A percentile compares a stretch with the other conserved stretches of the same genome.
Evolutionary conservation across 2,113 vertebrate species (phyloP).

Genomic region (Coregonus clupeaformis): DNA sequence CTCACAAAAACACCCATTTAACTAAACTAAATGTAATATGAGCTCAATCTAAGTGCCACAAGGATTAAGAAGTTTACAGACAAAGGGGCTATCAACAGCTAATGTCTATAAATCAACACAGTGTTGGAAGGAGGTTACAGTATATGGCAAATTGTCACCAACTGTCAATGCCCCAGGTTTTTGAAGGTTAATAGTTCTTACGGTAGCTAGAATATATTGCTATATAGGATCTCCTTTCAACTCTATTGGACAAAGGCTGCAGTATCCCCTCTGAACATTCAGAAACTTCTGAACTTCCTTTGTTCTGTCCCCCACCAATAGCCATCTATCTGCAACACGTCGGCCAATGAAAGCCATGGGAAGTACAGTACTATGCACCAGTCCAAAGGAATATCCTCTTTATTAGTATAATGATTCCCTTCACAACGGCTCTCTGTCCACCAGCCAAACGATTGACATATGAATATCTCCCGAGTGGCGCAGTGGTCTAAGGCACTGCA

Average conservation of each 20-base stretch:
- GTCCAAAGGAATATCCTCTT: slow-evolving; percentile 26
- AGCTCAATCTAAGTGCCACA: slow-evolving; percentile 30
- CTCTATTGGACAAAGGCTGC: slow-evolving; percentile 27
- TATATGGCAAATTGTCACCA: slow-evolving; percentile 52
- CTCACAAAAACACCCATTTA: slow-evolving; percentile 59
- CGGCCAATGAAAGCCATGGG: slow-evolving; percentile 26
- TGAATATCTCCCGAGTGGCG: too few relatives aligned
- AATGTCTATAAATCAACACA: slow-evolving; percentile 44
- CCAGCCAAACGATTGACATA: slow-evolving; percentile 27
- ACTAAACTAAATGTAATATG: slow-evolving; percentile 49
- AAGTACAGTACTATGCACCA: slow-evolving; percentile 26
- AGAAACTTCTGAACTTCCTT: too few relatives aligned
- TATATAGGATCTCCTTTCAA: not conserved
- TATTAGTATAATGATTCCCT: slow-evolving; percentile 8
- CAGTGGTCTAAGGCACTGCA: too few relatives aligned
- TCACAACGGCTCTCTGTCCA: slow-evolving; percentile 13
- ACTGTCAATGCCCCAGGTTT: slow-evolving; percentile 41
- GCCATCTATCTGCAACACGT: slow-evolving; percentile 33
- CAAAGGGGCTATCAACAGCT: slow-evolving; percentile 47
- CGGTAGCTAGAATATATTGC: not conserved
- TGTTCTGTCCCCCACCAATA: slow-evolving; percentile 24
- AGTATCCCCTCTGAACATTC: slow-evolving; percentile 33
- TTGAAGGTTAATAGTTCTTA: slow-evolving; percentile 25
- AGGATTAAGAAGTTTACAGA: slow-evolving; percentile 49
- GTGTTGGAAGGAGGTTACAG: slow-evolving; percentile 19